phyloP scores from a whole-genome alignment of 2,888 invertebrate genomes.

The Lasioglossum marginatum region DNA sequence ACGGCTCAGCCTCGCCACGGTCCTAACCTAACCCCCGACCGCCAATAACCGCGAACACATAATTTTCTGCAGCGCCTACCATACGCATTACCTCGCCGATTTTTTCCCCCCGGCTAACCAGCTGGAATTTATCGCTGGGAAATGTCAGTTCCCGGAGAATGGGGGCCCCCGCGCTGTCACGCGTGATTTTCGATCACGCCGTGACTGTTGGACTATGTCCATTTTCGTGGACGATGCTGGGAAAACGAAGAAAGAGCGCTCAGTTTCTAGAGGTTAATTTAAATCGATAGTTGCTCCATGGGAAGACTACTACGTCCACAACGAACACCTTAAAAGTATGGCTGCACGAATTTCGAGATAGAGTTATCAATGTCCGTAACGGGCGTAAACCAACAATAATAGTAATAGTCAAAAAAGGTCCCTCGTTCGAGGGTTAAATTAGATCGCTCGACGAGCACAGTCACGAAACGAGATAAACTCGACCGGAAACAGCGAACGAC shows the following conservation, averaged over 20 bases:
- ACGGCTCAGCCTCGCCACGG: conserved; percentile 52
- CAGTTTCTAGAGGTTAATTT: not conserved
- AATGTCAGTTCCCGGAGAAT: conserved; percentile 67
- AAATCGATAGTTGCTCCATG: not conserved
- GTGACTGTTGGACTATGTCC: not conserved
- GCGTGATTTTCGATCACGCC: not conserved
- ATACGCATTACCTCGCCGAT: conserved; percentile 69
- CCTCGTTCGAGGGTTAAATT: not conserved
- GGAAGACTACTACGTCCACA: not conserved
- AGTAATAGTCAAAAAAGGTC: not conserved
- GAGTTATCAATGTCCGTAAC: not conserved
- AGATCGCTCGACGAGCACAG: not conserved
- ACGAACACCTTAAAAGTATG: not conserved
- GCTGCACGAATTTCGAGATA: not conserved
- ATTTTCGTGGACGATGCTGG: no score
- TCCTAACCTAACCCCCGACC: conserved; percentile 62
- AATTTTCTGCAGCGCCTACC: conserved; percentile 80
- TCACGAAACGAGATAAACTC: not conserved
- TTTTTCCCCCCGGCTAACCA: conserved; percentile 69
- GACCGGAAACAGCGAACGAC: not conserved
- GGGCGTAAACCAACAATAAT: not conserved
- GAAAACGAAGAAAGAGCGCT: no score
- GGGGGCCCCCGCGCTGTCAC: not conserved
- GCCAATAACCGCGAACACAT: conserved; percentile 82
- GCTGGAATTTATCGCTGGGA: conserved; percentile 77